Evolutionary conservation across 2,113 vertebrate species (phyloP).

Genomic region (Galemys pyrenaicus): DNA sequence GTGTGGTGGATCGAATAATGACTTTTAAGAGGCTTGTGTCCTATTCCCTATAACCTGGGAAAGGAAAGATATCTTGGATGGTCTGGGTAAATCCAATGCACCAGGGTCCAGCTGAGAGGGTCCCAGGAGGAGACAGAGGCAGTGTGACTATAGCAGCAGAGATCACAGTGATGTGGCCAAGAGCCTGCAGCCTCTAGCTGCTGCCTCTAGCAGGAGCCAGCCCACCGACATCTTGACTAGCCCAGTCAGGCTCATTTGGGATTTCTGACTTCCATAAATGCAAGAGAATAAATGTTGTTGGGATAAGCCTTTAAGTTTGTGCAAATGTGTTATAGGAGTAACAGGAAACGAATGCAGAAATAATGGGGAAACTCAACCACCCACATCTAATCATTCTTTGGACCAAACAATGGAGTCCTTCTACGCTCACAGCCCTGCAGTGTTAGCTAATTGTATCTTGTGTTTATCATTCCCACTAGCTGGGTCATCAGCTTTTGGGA

Average conservation of each 20-base stretch:
- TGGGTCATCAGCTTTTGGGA: background rate
- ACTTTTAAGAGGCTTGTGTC: background rate
- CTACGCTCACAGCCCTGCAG: background rate
- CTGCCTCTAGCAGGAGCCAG: background rate
- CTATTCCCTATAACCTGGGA: background rate
- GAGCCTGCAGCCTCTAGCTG: too few species aligned
- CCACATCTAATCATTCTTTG: background rate
- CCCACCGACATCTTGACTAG: background rate
- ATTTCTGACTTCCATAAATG: background rate
- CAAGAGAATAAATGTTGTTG: background rate
- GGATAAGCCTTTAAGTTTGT: background rate
- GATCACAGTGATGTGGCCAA: background rate
- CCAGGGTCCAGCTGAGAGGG: background rate
- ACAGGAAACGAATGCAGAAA: background rate
- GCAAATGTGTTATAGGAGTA: background rate
- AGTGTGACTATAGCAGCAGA: background rate
- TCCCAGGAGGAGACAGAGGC: background rate
- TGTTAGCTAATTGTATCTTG: background rate
- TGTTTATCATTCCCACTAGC: background rate
- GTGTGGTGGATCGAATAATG: background rate
- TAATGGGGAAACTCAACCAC: background rate
- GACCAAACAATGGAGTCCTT: background rate
- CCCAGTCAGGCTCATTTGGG: background rate
- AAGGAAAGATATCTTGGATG: background rate
- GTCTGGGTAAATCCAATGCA: background rate